Evolutionary conservation across 1,140 invertebrate genomes (phyloP), one percentile per base, ranked within the genome.

Genomic region (Sarcophaga peregrina): DNA sequence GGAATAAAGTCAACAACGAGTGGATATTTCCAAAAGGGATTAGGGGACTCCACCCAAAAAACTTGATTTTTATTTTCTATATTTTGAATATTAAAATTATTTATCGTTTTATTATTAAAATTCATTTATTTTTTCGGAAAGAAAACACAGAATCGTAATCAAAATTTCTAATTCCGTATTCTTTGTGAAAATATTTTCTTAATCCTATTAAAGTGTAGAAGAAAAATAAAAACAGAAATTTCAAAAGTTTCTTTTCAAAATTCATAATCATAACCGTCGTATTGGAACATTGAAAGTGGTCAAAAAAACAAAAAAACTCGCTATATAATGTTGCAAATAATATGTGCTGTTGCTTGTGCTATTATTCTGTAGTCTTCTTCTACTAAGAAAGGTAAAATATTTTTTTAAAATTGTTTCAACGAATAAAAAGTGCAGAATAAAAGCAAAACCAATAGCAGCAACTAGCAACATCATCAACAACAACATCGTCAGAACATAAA

Each of bases 161-260:
- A 20, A 68, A 8, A 68, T 25, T 68, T 68, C 62, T 2, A 68
- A 25, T 9, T 68, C 3, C 20, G 54, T 15, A n/a, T 0, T 58
- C 5, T 58, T 58, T 50, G 47, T 20, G n/a, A n/a, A n/a, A n/a
- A n/a, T n/a, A n/a, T n/a, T n/a, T n/a, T n/a, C n/a, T n/a, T 78
- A 78, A 78, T 78, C 75, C 75, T 78, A 78, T 78, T 78, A 78
- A 78, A 50, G n/a, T 47, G n/a, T 78, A 78, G 17, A 20, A 78
- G 50, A 48, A 37, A 37, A 37, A 37, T 37, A 37, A 37, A 37
- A 37, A 37, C 25, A 37, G 25, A 37, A 37, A 37, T 78, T 78
- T 78, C 9, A 78, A 52, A 78, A 52, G 75, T 78, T 47, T 78
- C 46, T 78, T 78, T 47, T 17, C 50, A 50, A 78, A 78, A 78